phyloP scores from a whole-genome alignment of 2,888 invertebrate genomes.

The Caenorhabditis sinica region DNA sequence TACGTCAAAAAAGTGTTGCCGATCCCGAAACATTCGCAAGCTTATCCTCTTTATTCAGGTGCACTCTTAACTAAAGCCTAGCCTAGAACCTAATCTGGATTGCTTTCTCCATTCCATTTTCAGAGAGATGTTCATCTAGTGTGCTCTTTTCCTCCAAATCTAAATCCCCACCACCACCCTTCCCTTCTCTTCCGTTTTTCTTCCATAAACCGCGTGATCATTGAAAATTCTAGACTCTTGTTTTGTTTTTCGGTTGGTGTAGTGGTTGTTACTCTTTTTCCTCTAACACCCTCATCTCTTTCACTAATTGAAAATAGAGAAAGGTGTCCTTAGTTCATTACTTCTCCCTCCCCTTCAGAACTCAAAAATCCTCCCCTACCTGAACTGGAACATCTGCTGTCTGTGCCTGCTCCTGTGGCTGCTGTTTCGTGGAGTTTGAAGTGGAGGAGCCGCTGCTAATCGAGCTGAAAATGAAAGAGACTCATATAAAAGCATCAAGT shows the following conservation, averaged over 20 bases:
- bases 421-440: background rate
- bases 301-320: background rate
- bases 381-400: constrained; percentile 26
- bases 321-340: background rate
- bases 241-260: background rate
- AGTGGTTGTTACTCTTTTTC: background rate
- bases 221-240: constrained; percentile 22
- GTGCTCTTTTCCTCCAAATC: background rate
- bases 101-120: too few species aligned
- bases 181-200: background rate
- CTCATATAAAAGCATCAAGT: constrained; percentile 30
- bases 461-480: constrained; percentile 34
- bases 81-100: too few species aligned
- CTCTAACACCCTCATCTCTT: background rate
- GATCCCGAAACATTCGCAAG: too few species aligned
- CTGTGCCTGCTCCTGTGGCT: background rate
- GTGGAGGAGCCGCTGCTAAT: too few species aligned
- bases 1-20: too few species aligned
- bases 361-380: constrained; percentile 7
- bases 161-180: too few species aligned
- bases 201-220: constrained; percentile 1
- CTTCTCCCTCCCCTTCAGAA: background rate
- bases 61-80: background rate
- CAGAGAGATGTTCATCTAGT: too few species aligned
- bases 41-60: background rate